A percentile compares a stretch with the other conserved stretches of the same genome.
These are phyloP conservation scores for Conger conger DNA, from an alignment of 2,113 vertebrate genomes.

Conservation along the genomic window DNA sequence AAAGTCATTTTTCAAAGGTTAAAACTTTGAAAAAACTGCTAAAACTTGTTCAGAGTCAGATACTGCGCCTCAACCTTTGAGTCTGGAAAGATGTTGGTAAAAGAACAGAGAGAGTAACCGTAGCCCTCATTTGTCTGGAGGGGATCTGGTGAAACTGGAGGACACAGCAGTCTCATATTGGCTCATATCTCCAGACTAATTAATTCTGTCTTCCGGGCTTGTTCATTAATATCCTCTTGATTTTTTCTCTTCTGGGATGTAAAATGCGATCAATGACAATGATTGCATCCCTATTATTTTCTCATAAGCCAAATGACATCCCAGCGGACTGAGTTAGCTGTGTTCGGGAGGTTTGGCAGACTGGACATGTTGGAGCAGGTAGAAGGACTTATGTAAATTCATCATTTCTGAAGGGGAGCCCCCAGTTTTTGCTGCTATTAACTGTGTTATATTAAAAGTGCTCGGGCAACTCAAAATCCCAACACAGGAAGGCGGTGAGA, in stretches of 20 bases:
- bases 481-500: not conserved
- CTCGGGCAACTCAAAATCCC: not conserved
- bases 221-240: constrained; percentile 24
- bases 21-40: too few relatives aligned
- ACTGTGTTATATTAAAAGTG: not conserved
- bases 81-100: not conserved
- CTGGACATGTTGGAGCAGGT: constrained; percentile 3
- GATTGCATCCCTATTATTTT: constrained; percentile 7
- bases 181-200: constrained; percentile 24
- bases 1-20: not conserved
- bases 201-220: constrained; percentile 22
- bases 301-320: constrained; percentile 14
- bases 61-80: not conserved
- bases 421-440: not conserved
- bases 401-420: not conserved
- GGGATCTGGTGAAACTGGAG: not conserved
- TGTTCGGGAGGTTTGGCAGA: not conserved
- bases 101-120: not conserved
- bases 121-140: not conserved
- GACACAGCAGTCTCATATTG: constrained; percentile 5
- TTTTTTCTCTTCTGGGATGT: constrained; percentile 19
- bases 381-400: not conserved
- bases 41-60: not conserved
- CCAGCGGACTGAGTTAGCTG: not conserved
- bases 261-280: constrained; percentile 10